These are phyloP conservation scores for Xylota segnis DNA, from an alignment of 2,888 invertebrate genomes.

Conservation along the genomic window DNA sequence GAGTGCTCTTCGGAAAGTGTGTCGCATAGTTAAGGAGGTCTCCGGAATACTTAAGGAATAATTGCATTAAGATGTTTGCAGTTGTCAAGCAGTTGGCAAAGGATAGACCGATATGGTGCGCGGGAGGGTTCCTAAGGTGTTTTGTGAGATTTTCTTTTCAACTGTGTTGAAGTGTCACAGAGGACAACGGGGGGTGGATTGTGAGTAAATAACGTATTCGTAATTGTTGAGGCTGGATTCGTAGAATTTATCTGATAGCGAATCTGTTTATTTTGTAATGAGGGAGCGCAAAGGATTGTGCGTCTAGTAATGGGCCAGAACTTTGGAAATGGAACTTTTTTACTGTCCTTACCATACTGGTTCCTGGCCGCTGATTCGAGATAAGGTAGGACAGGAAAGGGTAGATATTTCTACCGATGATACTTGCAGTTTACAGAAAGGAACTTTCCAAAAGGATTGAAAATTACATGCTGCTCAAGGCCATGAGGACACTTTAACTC, in stretches of 20 bases:
- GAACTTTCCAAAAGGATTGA: too few relatives aligned
- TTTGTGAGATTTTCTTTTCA: neutral
- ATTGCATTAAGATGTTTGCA: slow-evolving; percentile 51
- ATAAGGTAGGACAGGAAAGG: too few relatives aligned
- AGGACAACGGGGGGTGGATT: neutral
- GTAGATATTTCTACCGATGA: too few relatives aligned
- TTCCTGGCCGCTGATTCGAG: too few relatives aligned
- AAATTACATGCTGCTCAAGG: too few relatives aligned
- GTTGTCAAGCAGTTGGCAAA: neutral
- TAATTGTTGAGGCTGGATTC: neutral
- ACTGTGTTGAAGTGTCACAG: neutral
- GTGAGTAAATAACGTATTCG: neutral
- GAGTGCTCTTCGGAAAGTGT: slow-evolving; percentile 56
- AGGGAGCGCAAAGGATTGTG: too few relatives aligned
- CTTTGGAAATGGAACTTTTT: too few relatives aligned
- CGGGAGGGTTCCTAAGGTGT: neutral
- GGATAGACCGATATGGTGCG: neutral
- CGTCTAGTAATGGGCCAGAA: too few relatives aligned
- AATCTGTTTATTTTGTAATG: neutral
- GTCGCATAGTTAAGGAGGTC: slow-evolving; percentile 48
- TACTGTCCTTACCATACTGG: too few relatives aligned
- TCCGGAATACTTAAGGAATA: slow-evolving; percentile 28
- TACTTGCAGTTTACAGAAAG: too few relatives aligned
- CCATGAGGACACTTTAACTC: too few relatives aligned
- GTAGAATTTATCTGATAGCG: neutral